Evolutionary conservation across 2,888 invertebrate species (phyloP), one percentile per base, ranked within the genome.

Genomic region (Gonocerus acuteangulatus): DNA sequence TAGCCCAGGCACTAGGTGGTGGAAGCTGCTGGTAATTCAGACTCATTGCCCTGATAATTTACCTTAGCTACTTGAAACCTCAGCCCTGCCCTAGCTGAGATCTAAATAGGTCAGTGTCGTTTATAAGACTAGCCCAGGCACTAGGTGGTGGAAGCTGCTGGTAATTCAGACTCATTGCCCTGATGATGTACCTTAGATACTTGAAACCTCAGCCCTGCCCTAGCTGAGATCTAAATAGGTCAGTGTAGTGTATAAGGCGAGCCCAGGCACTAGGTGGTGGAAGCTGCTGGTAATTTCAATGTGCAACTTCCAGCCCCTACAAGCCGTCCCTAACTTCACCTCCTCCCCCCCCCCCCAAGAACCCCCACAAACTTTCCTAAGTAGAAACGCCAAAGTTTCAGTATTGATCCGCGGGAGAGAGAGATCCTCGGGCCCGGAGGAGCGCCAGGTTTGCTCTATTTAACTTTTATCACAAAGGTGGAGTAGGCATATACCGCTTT

Each of bases 301-400:
- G 64, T 62, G 64, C 64, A 64, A 64, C 61, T 64, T 64, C 64
- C 39, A 58, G 54, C 60, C 60, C 63, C 63, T 48, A 59, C 60
- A 52, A 57, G 19, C 60, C 63, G 47, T 49, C 52, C 64, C 61
- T 52, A 64, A 64, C 59, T 64, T 64, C 64, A 49, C 54, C 61
- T 61, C 61, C 64, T 51, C 64, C 61, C 58, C 61, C 61, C 61
- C 60, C 51, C 64, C 47, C 54, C 39, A 39, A 57, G 61, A 51
- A 57, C 48, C 61, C 64, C 61, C 61, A 54, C 52, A 65, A 65
- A 65, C 65, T 65, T 65, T 59, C 58, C 65, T 65, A 65, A 65
- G 65, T 65, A 65, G 65, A 65, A 65, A 65, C 65, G 65, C 63
- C 65, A 62, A 65, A 65, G 65, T 65, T 65, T 65, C 62, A 49